Percentiles rank a stretch among this genome's conserved stretches.
These are phyloP conservation scores for Sinocyclocheilus anshuiensis DNA, from an alignment of 2,113 vertebrate species.

Conservation along the genomic window DNA sequence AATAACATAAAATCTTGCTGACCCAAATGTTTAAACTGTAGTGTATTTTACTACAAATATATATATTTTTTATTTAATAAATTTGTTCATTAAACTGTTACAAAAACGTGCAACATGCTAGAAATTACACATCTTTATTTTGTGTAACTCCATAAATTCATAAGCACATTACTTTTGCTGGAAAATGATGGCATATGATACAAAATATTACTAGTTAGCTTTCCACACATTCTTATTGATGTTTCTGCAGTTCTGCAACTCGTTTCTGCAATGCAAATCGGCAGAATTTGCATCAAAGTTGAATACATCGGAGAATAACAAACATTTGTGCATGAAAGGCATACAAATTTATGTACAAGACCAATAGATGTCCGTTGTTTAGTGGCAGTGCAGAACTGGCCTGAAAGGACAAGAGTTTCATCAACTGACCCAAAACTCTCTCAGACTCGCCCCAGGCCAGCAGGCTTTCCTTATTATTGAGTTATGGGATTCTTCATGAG, in stretches of 20 bases:
- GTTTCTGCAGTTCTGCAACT: neutral
- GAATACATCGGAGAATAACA: neutral
- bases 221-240: neutral
- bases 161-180: neutral
- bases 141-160: neutral
- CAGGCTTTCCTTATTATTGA: neutral
- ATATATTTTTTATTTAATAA: no score
- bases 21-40: no score
- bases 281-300: neutral
- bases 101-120: neutral
- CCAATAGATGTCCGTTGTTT: neutral
- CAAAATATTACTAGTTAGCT: neutral
- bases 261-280: neutral
- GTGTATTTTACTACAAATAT: neutral
- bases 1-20: no score
- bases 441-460: neutral
- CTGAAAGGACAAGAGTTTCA: neutral
- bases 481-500: neutral
- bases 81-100: no score
- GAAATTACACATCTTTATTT: neutral
- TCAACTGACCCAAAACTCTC: neutral
- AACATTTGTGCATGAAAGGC: neutral
- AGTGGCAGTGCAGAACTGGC: neutral
- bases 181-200: neutral
- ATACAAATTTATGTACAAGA: neutral